Evolutionary conservation across 2,797 vertebrate species (phyloP), one percentile per base, ranked within the genome.

Genomic region (Halcyon chelicuti): DNA sequence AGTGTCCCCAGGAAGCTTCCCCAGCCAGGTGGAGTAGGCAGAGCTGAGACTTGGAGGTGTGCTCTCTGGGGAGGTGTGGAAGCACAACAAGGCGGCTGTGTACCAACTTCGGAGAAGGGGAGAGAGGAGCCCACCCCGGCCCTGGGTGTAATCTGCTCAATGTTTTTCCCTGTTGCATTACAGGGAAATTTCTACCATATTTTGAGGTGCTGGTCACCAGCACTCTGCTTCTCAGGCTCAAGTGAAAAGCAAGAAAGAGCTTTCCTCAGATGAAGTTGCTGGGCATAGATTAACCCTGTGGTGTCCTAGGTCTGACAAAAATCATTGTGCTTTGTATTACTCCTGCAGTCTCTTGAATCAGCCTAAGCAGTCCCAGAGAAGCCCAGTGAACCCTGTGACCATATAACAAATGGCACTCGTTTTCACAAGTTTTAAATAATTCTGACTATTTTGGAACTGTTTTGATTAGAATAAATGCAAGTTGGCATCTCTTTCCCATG

Each of bases 381-480:
- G 12, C 35, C 23, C 58, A 49, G 40, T 12, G 14, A 91, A 42
- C 25, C 29, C 25, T 66, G 49, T 0, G 0, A 19, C 42, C 76
- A 5, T 51, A n/a, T 49, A 73, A 79, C 3, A 84, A 78, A 55
- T n/a, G 7, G 7, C 39, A 60, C 63, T 73, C 80, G 21, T 39
- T 91, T 87, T 72, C 52, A 62, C 5, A 9, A 28, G 13, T 47
- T 90, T 62, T 57, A 81, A 80, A 35, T 29, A 72, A 87, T 86
- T 71, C 49, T 71, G 40, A 77, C 5, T 46, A 31, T 74, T 94
- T 81, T 77, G 40, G 15, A 88, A 58, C 6, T 22, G 19, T 58
- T 74, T 54, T 88, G 42, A 57, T 80, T 66, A 91, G 61, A 83
- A 83, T 28, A 85, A 70, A 66, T 40, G 14, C 42, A 82, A 51